These are phyloP conservation scores for Oceanites oceanicus DNA, from an alignment of 2,113 vertebrate species.

Conservation along the genomic window DNA sequence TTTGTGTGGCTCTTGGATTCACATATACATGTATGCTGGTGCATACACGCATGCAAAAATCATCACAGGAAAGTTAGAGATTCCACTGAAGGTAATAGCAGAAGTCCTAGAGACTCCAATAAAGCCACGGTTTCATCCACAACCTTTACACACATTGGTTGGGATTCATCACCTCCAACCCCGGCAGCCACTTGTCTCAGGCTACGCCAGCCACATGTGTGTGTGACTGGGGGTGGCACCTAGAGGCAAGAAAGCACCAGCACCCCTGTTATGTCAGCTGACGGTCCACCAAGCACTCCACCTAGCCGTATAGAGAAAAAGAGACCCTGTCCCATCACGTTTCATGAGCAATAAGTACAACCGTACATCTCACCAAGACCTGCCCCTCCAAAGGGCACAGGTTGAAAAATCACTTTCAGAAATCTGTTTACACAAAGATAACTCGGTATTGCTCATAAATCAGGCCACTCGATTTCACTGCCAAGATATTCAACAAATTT, in stretches of 20 bases:
- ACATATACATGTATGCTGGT: background rate
- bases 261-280: background rate
- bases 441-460: slow-evolving; percentile 64
- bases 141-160: background rate
- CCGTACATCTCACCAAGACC: background rate
- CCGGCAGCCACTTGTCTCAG: background rate
- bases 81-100: background rate
- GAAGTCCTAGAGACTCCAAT: background rate
- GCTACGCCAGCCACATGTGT: accelerated
- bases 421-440: slow-evolving; percentile 64
- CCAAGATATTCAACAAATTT: slow-evolving; percentile 60
- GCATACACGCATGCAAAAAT: background rate
- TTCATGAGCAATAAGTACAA: background rate
- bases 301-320: background rate
- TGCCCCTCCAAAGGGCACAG: slow-evolving; percentile 32
- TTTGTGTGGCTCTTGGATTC: background rate
- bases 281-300: background rate
- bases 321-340: background rate
- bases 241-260: background rate
- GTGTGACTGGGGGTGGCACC: background rate
- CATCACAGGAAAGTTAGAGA: background rate
- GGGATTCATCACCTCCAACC: background rate
- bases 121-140: background rate
- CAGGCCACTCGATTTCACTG: slow-evolving; percentile 45
- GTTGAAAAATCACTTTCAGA: slow-evolving; percentile 17